phyloP scores from a whole-genome alignment of 2,113 vertebrate genomes.

The Centropus unirufus region DNA sequence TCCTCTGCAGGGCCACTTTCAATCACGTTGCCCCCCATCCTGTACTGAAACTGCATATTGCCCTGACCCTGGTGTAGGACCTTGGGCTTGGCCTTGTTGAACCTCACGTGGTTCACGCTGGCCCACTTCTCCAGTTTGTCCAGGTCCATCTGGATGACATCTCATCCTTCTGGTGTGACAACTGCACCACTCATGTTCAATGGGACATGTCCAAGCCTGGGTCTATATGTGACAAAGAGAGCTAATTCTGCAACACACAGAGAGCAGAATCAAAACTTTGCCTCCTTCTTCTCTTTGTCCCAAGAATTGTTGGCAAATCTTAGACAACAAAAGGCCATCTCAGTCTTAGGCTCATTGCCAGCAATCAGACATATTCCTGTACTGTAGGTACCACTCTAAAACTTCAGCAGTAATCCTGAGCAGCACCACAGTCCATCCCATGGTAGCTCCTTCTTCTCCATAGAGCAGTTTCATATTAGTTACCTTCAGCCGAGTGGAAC shows the following conservation, averaged over 20 bases:
- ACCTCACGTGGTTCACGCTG: too few species aligned
- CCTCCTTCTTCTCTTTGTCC: neutral
- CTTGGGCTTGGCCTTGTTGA: too few species aligned
- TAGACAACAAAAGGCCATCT: neutral
- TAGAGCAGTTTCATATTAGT: fast-evolving
- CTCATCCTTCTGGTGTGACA: too few species aligned
- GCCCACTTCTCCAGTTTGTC: too few species aligned
- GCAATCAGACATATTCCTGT: neutral
- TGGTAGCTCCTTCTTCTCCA: neutral
- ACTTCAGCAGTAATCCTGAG: neutral
- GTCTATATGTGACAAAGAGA: neutral
- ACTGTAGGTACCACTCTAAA: neutral
- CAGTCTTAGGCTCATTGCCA: neutral
- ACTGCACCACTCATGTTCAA: neutral
- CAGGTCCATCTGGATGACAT: too few species aligned
- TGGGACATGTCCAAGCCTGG: neutral
- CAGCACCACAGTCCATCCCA: neutral
- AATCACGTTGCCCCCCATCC: too few species aligned
- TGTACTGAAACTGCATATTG: too few species aligned
- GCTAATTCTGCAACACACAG: neutral
- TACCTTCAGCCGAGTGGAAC: neutral
- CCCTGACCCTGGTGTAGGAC: too few species aligned
- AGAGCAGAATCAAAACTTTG: neutral
- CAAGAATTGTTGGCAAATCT: neutral
- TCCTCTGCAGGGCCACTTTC: too few species aligned